Percentiles rank a stretch among this genome's conserved stretches.
Conservation (phyloP, 2,797 vertebrate species). For the Semaprochilodus insignis region DNA sequence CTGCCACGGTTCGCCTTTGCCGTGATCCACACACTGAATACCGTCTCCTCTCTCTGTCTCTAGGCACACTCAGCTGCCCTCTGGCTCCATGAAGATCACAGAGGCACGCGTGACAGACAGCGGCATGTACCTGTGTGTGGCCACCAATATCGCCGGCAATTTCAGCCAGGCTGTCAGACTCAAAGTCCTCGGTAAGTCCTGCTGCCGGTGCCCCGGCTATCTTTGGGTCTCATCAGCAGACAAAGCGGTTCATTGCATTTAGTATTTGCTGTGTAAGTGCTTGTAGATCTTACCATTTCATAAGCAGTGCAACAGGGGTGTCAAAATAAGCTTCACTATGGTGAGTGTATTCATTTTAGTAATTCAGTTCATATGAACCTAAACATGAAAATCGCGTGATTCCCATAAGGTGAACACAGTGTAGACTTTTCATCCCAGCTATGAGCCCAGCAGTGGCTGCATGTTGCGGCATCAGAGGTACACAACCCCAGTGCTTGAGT, state of each 20-base stretch:
- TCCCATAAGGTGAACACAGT: too few relatives aligned
- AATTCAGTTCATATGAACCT: too few relatives aligned
- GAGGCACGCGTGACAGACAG: constrained; percentile 87
- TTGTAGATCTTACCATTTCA: background rate
- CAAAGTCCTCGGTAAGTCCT: constrained; percentile 85
- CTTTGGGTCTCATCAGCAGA: background rate
- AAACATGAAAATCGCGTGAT: too few relatives aligned
- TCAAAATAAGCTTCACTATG: too few relatives aligned
- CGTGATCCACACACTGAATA: constrained; percentile 17
- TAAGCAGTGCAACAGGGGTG: too few relatives aligned
- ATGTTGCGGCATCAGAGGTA: too few relatives aligned
- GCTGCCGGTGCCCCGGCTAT: background rate
- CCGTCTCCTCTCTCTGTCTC: constrained; percentile 50
- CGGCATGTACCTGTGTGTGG: constrained; percentile 91
- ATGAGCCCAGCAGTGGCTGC: too few relatives aligned
- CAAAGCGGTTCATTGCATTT: background rate
- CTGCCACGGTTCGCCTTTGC: background rate
- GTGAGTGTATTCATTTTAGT: too few relatives aligned
- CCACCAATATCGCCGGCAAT: constrained; percentile 96
- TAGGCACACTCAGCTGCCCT: constrained; percentile 90
- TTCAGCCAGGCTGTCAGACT: constrained; percentile 86
- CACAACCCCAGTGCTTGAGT: too few relatives aligned
- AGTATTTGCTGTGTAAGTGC: background rate
- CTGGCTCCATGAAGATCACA: constrained; percentile 93
- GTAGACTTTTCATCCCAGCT: too few relatives aligned